Conservation (phyloP, 2,797 vertebrate species). For the Coracias cyanogaster region DNA sequence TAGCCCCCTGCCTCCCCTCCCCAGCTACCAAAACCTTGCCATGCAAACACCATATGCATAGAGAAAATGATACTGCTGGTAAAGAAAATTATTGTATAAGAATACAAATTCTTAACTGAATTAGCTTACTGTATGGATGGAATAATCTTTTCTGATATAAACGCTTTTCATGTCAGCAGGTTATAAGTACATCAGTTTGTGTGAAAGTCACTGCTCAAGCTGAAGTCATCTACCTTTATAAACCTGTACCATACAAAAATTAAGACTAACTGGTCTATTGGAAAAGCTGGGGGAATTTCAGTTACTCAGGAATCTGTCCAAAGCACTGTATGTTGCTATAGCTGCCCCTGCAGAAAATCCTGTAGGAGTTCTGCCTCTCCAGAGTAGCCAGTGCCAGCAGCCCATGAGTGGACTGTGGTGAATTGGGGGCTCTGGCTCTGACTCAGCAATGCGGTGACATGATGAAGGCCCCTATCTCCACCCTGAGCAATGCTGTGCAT, state of each 20-base stretch:
- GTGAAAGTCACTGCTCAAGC: neutral
- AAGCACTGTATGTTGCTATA: neutral
- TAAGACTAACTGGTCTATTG: neutral
- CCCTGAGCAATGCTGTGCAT: rapidly evolving
- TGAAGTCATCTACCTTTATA: neutral
- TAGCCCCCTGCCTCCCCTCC: neutral
- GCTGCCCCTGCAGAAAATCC: neutral
- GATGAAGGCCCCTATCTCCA: neutral
- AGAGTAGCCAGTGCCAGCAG: neutral
- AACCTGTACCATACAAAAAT: neutral
- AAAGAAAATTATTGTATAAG: neutral
- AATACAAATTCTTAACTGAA: neutral
- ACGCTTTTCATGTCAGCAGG: neutral
- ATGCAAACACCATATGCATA: no score
- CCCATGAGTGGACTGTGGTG: rapidly evolving
- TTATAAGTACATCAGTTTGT: neutral
- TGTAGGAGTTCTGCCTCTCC: neutral
- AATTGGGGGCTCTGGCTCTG: neutral
- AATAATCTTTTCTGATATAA: neutral
- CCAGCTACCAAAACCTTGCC: neutral
- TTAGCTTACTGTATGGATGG: neutral
- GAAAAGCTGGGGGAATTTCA: neutral
- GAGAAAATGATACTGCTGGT: neutral
- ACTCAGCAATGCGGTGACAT: neutral
- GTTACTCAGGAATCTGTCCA: neutral